phyloP scores from a whole-genome alignment of 2,888 invertebrate species.

The Trissolcus brochymenae region DNA sequence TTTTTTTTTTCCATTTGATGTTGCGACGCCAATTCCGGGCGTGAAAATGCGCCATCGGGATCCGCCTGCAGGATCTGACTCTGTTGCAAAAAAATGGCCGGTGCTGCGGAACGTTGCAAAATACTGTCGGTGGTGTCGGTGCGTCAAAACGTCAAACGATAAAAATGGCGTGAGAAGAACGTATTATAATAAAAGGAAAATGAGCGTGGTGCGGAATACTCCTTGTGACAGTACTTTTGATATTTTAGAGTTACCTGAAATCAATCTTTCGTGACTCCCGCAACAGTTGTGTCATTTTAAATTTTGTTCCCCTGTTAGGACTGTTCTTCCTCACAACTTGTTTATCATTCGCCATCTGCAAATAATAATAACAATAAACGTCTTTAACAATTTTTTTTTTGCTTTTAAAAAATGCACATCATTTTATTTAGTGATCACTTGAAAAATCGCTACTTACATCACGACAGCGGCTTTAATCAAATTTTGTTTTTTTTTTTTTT shows the following conservation, averaged over 20 bases:
- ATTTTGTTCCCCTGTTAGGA: constrained; percentile 51
- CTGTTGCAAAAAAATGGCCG: constrained; percentile 11
- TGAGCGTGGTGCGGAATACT: constrained; percentile 44
- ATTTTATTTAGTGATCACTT: constrained; percentile 45
- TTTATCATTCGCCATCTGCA: constrained; percentile 56
- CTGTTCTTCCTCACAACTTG: constrained; percentile 46
- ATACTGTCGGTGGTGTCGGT: constrained; percentile 42
- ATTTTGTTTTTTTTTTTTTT: background rate
- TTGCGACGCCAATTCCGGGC: constrained; percentile 15
- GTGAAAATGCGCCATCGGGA: background rate
- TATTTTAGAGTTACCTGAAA: constrained; percentile 51
- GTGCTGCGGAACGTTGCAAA: constrained; percentile 33
- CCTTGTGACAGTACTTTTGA: constrained; percentile 50
- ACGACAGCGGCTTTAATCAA: constrained; percentile 35
- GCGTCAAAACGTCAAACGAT: constrained; percentile 36
- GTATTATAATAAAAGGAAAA: constrained; percentile 42
- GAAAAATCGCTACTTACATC: constrained; percentile 43
- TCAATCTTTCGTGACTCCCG: constrained; percentile 50
- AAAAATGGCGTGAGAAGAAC: constrained; percentile 39
- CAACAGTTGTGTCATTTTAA: constrained; percentile 50
- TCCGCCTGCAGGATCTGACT: no score
- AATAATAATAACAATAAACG: constrained; percentile 56
- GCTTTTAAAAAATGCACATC: constrained; percentile 46
- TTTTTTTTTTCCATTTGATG: background rate
- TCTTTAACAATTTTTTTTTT: constrained; percentile 35